Evolutionary conservation across 30 jellyfish, hydroid and myxozoan genomes (phyloP).

Genomic region (Pelagia noctiluca): DNA sequence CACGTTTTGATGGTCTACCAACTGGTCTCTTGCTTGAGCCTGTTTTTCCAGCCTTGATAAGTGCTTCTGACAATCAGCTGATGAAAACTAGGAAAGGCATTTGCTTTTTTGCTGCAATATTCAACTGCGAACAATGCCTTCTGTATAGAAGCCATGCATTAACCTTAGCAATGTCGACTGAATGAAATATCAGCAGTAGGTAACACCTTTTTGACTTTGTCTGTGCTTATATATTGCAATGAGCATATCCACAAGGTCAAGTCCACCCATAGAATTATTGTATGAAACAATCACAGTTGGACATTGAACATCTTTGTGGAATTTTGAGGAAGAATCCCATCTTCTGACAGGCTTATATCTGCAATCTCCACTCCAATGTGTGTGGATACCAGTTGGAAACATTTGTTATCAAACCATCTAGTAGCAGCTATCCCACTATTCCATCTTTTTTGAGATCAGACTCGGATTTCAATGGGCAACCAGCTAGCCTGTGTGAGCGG

Average conservation of each 20-base stretch:
- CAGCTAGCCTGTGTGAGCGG: conserved; percentile 42
- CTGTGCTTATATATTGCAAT: conserved; percentile 49
- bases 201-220: conserved; percentile 72
- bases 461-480: conserved; percentile 60
- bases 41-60: too few species aligned
- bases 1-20: too few species aligned
- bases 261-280: conserved; percentile 74
- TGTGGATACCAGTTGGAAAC: conserved; percentile 67
- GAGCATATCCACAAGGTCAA: conserved; percentile 78
- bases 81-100: too few species aligned
- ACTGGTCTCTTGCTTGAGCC: too few species aligned
- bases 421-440: conserved; percentile 59
- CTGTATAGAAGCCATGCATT: too few species aligned
- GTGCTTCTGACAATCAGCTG: too few species aligned
- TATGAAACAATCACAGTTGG: conserved; percentile 46
- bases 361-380: conserved; percentile 2
- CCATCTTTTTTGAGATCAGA: conserved; percentile 64
- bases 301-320: conserved; percentile 25
- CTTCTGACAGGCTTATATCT: conserved; percentile 29
- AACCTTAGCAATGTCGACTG: too few species aligned
- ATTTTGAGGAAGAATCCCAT: conserved; percentile 50
- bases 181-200: conserved; percentile 45
- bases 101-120: too few species aligned
- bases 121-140: too few species aligned
- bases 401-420: conserved; percentile 69